These are phyloP conservation scores for Gouania willdenowi DNA, from an alignment of 2,797 vertebrate species.

Conservation along the genomic window DNA sequence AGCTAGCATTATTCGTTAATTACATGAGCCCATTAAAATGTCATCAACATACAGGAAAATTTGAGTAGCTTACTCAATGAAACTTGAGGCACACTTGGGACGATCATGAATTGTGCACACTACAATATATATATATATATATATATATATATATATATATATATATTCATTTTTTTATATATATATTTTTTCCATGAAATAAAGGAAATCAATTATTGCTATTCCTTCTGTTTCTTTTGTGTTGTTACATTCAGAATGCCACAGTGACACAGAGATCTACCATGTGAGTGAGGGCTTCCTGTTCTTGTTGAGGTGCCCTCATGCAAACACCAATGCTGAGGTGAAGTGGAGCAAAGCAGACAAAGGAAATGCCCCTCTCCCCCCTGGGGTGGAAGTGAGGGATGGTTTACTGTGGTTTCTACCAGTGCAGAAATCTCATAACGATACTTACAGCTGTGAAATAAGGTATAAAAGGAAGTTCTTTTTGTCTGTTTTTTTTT, in stretches of 20 bases:
- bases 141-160: too few species aligned
- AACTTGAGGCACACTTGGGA: too few species aligned
- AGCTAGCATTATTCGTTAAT: too few species aligned
- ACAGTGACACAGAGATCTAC: conserved; percentile 19
- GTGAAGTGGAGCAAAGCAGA: conserved; percentile 54
- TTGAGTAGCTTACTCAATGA: too few species aligned
- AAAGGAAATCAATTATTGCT: too few species aligned
- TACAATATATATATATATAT: too few species aligned
- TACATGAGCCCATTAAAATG: too few species aligned
- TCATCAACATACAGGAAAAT: too few species aligned
- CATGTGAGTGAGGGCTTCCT: conserved; percentile 42
- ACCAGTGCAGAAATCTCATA: conserved; percentile 52
- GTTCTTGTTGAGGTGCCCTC: conserved; percentile 45
- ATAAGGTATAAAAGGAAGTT: conserved; percentile 60
- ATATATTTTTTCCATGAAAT: too few species aligned
- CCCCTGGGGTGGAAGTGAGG: conserved; percentile 40
- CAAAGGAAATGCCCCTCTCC: background rate
- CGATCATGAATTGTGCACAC: too few species aligned
- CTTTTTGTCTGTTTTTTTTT: too few species aligned
- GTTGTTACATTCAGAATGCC: conserved; percentile 29
- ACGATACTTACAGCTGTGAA: conserved; percentile 64
- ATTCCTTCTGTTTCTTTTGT: background rate
- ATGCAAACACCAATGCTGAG: background rate
- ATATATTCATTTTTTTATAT: too few species aligned
- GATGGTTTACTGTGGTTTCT: conserved; percentile 57